Evolutionary conservation across 2,797 vertebrate species (phyloP).

Genomic region (Sphenodon punctatus): DNA sequence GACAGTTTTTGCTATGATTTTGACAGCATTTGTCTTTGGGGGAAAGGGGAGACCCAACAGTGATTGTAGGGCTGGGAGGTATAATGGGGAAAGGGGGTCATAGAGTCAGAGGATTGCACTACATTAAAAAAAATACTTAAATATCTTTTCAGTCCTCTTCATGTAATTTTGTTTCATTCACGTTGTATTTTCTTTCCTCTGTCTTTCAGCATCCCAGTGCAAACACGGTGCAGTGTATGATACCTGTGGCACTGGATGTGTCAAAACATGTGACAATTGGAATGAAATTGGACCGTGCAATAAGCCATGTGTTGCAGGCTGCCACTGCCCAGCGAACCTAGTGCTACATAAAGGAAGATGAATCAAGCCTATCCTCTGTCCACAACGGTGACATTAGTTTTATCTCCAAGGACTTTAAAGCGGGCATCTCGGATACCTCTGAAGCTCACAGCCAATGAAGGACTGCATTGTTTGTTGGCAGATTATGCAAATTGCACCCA

Average conservation of each 20-base stretch:
- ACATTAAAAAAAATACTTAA: neutral
- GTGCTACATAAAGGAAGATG: conserved; percentile 92
- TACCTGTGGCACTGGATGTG: conserved; percentile 93
- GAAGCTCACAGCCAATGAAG: conserved; percentile 60
- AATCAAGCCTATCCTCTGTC: conserved; percentile 93
- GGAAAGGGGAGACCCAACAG: too few relatives aligned
- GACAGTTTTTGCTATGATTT: too few relatives aligned
- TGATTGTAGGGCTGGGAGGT: too few relatives aligned
- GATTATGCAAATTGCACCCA: conserved; percentile 30
- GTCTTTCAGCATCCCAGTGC: conserved; percentile 89
- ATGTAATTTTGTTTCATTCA: neutral
- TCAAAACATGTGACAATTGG: conserved; percentile 97
- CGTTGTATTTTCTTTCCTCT: neutral
- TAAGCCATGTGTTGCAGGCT: conserved; percentile 92
- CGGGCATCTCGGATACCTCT: neutral
- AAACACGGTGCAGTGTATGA: conserved; percentile 93
- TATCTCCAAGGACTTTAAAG: conserved; percentile 50
- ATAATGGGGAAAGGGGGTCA: too few relatives aligned
- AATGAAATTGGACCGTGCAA: conserved; percentile 94
- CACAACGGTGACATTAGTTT: conserved; percentile 89
- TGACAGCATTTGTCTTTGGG: too few relatives aligned
- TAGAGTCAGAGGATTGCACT: neutral
- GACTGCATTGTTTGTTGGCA: conserved; percentile 61
- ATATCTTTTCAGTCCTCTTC: neutral
- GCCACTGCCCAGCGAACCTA: conserved; percentile 94